Conservation (phyloP, 2,888 invertebrate species). For the Artemia sinica region DNA sequence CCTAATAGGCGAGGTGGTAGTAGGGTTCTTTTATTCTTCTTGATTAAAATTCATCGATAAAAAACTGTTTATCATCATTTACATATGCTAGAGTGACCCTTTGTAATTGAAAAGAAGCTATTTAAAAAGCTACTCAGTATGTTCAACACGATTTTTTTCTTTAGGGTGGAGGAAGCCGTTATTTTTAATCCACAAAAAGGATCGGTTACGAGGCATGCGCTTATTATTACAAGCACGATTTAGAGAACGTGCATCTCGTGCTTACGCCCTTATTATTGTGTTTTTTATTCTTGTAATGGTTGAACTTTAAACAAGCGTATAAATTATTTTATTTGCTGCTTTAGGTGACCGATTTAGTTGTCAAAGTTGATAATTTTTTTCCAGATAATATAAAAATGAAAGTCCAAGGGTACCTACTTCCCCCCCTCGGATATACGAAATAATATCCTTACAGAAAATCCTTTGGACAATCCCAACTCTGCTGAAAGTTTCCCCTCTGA, state of each 20-base stretch:
- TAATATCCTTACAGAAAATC: too few species aligned
- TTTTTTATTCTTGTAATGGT: background rate
- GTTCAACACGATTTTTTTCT: background rate
- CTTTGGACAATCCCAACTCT: too few species aligned
- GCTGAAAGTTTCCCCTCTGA: too few species aligned
- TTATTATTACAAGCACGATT: background rate
- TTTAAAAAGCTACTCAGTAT: conserved; percentile 11
- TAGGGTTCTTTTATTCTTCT: conserved; percentile 1
- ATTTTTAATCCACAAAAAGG: conserved; percentile 10
- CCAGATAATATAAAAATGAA: too few species aligned
- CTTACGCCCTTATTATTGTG: background rate
- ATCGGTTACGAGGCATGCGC: background rate
- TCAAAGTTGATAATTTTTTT: too few species aligned
- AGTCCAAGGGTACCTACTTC: too few species aligned
- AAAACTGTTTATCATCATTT: conserved; percentile 11
- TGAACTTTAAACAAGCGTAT: background rate
- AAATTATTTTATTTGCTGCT: background rate
- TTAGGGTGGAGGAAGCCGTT: background rate
- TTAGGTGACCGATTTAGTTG: background rate
- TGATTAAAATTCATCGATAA: background rate
- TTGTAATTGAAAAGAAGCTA: background rate
- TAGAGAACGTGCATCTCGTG: too few species aligned
- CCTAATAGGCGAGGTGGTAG: too few species aligned
- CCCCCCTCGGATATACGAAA: too few species aligned
- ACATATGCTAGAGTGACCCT: conserved; percentile 10